Evolutionary conservation across 2,113 vertebrate species (phyloP).

Genomic region (Danionella cerebrum): DNA sequence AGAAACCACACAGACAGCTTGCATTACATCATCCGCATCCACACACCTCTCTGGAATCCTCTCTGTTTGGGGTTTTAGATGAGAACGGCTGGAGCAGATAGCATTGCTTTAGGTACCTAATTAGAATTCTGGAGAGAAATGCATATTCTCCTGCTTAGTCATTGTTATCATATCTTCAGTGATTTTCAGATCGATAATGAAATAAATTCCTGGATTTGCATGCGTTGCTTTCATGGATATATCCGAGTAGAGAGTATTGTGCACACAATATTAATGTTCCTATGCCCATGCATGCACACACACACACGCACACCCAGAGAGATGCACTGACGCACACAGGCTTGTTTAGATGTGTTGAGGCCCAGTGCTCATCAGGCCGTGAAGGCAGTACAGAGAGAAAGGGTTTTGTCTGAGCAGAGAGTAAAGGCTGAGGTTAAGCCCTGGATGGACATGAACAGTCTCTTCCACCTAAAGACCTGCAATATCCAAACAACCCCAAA

Average conservation of each 20-base stretch:
- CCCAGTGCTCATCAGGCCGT: conserved; percentile 12
- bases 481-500: background rate
- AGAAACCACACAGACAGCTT: conserved; percentile 17
- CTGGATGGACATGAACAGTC: background rate
- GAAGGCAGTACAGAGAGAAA: conserved; percentile 3
- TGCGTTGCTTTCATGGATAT: background rate
- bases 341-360: conserved; percentile 9
- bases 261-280: background rate
- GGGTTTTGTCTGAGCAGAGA: background rate
- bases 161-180: background rate
- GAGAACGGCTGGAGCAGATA: background rate
- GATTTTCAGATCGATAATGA: background rate
- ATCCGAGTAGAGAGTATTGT: conserved; percentile 11
- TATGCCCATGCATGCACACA: background rate
- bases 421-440: background rate
- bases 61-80: background rate
- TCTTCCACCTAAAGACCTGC: background rate
- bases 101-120: background rate
- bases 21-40: conserved; percentile 11
- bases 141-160: background rate
- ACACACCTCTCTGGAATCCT: background rate
- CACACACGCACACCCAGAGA: too few relatives aligned
- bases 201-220: background rate
- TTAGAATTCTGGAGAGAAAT: background rate
- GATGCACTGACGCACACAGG: background rate